A percentile compares a stretch with the other conserved stretches of the same genome.
These are phyloP conservation scores for Nycticebus coucang DNA, from an alignment of 2,113 vertebrate genomes.

Conservation along the genomic window DNA sequence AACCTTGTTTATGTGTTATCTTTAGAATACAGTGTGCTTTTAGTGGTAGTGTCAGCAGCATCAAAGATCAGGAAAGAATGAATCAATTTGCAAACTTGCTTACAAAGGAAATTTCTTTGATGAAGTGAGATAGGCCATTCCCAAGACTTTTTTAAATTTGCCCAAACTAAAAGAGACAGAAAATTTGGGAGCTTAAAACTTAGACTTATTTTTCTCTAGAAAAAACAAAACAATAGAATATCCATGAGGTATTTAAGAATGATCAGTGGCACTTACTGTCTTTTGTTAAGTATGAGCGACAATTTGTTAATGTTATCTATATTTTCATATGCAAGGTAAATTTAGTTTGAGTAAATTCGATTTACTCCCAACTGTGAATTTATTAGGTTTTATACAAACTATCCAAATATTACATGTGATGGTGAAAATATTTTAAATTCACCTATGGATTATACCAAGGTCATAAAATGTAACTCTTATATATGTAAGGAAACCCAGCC, in stretches of 20 bases:
- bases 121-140: not conserved
- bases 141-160: constrained; percentile 10
- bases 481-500: not conserved
- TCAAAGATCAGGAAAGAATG: not conserved
- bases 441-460: not conserved
- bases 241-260: not conserved
- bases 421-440: constrained; percentile 42
- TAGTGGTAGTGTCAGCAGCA: not conserved
- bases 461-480: not conserved
- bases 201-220: not conserved
- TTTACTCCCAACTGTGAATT: not conserved
- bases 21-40: not conserved
- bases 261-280: not conserved
- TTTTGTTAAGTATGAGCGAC: not conserved
- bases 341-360: constrained; percentile 27
- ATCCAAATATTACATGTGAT: constrained; percentile 15
- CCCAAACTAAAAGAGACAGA: not conserved
- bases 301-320: not conserved
- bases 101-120: not conserved
- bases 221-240: not conserved
- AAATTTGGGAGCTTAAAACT: not conserved
- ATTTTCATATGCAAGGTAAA: constrained; percentile 16
- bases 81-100: not conserved
- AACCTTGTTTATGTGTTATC: not conserved
- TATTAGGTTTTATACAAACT: not conserved